phyloP scores from a whole-genome alignment of 2,888 invertebrate genomes.

The Clunio marinus region DNA sequence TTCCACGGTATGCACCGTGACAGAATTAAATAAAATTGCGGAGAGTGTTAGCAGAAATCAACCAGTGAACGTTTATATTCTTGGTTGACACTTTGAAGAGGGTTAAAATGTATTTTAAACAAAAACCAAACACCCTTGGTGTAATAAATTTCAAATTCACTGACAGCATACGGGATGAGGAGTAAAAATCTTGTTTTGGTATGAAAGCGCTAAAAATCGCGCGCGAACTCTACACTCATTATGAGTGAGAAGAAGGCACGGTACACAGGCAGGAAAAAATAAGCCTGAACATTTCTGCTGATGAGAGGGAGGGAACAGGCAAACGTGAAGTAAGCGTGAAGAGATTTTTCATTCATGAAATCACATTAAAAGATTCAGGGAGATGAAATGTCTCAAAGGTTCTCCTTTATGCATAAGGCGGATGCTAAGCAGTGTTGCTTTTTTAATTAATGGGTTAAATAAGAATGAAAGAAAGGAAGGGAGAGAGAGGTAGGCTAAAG shows the following conservation, averaged over 20 bases:
- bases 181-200: constrained; percentile 10
- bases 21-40: constrained; percentile 10
- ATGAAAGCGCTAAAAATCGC: constrained; percentile 8
- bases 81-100: constrained; percentile 34
- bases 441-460: constrained; percentile 35
- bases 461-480: too few species aligned
- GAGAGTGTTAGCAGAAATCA: constrained; percentile 18
- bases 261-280: too few species aligned
- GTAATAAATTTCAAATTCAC: constrained; percentile 39
- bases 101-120: background rate
- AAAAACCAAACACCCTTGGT: constrained; percentile 20
- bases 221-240: background rate
- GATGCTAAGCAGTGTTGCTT: constrained; percentile 26
- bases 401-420: background rate
- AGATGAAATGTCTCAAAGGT: constrained; percentile 28
- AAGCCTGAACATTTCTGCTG: too few species aligned
- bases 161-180: constrained; percentile 21
- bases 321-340: background rate
- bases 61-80: background rate
- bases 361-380: background rate
- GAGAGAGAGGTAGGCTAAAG: too few species aligned
- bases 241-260: too few species aligned
- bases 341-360: constrained; percentile 30
- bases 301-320: constrained; percentile 2
- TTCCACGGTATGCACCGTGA: constrained; percentile 30